Conservation (phyloP, 1,140 invertebrate species). For the Pseudomyrmex cubaensis region DNA sequence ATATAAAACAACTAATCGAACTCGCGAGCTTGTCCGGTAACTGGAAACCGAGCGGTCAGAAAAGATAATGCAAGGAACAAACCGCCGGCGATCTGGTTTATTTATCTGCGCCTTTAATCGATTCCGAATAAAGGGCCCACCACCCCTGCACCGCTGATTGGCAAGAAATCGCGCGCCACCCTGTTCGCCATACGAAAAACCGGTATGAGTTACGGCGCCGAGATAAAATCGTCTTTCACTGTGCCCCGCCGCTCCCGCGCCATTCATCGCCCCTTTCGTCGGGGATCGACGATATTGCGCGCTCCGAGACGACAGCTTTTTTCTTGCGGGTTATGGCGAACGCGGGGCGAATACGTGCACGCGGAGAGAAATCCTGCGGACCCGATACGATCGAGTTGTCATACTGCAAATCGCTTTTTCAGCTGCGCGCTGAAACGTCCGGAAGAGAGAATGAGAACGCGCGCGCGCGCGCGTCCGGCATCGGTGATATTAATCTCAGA, state of each 20-base stretch:
- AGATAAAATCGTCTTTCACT: slow-evolving; percentile 74
- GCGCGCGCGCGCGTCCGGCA: slow-evolving; percentile 10
- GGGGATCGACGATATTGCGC: slow-evolving; percentile 58
- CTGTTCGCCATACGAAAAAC: slow-evolving; percentile 71
- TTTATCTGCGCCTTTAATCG: slow-evolving; percentile 70
- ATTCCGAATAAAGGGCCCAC: slow-evolving; percentile 68
- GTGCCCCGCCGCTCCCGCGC: background rate
- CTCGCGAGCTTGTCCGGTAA: slow-evolving; percentile 32
- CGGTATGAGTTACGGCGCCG: slow-evolving; percentile 71
- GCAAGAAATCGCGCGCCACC: slow-evolving; percentile 73
- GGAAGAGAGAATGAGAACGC: background rate
- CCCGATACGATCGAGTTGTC: slow-evolving; percentile 59
- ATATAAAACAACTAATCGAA: background rate
- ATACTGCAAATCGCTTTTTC: slow-evolving; percentile 60
- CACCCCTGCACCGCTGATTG: slow-evolving; percentile 68
- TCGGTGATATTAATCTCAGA: slow-evolving; percentile 56
- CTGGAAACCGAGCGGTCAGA: slow-evolving; percentile 13
- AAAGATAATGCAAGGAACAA: slow-evolving; percentile 61
- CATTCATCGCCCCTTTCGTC: background rate
- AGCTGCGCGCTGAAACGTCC: slow-evolving; percentile 2
- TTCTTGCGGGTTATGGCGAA: slow-evolving; percentile 68
- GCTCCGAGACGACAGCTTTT: slow-evolving; percentile 58
- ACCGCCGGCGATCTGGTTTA: slow-evolving; percentile 63
- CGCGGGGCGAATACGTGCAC: slow-evolving; percentile 43
- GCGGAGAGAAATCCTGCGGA: slow-evolving; percentile 42